Conservation (phyloP, 2,888 invertebrate genomes). For the Epicampocera succincta region DNA sequence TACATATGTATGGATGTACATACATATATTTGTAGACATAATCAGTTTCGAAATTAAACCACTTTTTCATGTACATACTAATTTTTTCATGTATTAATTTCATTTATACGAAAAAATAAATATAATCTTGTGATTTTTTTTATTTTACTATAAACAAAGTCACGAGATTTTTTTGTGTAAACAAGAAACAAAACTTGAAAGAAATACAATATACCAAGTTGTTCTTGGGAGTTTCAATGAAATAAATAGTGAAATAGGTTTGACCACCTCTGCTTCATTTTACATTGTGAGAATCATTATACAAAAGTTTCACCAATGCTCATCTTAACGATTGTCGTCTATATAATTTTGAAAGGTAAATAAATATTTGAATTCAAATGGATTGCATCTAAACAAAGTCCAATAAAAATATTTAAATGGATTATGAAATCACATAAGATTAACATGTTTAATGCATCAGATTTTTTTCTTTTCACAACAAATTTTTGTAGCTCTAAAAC, state of each 20-base stretch:
- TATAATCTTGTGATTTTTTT: slow-evolving; percentile 8
- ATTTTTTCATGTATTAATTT: background rate
- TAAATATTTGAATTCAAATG: too few species aligned
- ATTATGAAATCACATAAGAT: too few species aligned
- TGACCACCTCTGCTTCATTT: background rate
- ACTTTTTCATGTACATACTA: background rate
- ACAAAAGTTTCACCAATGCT: too few species aligned
- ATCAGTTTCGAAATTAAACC: background rate
- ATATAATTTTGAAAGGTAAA: too few species aligned
- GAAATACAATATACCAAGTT: background rate
- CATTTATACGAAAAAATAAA: slow-evolving; percentile 12
- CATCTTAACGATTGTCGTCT: too few species aligned
- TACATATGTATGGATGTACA: too few species aligned
- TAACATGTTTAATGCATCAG: too few species aligned
- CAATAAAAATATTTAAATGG: too few species aligned
- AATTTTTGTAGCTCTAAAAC: too few species aligned
- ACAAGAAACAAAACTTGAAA: slow-evolving; percentile 20
- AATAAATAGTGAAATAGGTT: background rate
- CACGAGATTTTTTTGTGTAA: slow-evolving; percentile 56
- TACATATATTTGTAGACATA: background rate
- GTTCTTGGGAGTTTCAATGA: background rate
- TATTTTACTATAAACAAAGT: slow-evolving; percentile 51
- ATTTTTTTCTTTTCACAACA: too few species aligned
- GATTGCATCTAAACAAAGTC: too few species aligned
- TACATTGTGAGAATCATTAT: too few species aligned